These are phyloP conservation scores for Mirounga angustirostris DNA, from an alignment of 2,113 vertebrate genomes.

Conservation along the genomic window DNA sequence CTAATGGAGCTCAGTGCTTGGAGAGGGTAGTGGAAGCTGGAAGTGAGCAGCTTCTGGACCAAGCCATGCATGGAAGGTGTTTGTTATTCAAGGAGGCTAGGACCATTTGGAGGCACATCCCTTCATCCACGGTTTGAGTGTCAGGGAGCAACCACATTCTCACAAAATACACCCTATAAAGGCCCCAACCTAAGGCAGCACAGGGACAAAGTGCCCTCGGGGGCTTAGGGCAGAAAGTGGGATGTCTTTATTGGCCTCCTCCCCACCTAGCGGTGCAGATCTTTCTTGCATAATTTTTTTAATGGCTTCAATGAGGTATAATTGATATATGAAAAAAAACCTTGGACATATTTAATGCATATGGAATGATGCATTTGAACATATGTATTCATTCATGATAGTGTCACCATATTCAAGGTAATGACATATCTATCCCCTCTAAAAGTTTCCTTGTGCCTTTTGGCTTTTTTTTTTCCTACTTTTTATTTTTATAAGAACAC, in stretches of 20 bases:
- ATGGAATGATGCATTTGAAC: neutral
- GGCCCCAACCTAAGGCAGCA: neutral
- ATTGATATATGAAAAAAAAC: neutral
- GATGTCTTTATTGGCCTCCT: neutral
- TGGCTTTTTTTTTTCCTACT: neutral
- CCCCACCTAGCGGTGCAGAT: too few relatives aligned
- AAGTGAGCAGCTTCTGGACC: neutral
- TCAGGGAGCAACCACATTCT: rapidly evolving
- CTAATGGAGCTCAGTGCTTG: too few relatives aligned
- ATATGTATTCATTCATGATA: neutral
- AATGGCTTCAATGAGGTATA: neutral
- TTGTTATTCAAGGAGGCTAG: neutral
- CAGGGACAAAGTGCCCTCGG: rapidly evolving
- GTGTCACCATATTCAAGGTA: neutral
- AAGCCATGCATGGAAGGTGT: rapidly evolving
- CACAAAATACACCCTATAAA: neutral
- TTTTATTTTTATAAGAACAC: neutral
- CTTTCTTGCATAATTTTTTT: neutral
- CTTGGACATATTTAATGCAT: neutral
- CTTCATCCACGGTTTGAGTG: neutral
- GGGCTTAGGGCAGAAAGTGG: neutral
- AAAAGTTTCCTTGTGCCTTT: neutral
- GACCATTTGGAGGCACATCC: neutral
- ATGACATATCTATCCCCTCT: neutral
- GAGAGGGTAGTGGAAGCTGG: neutral